Base-by-base conservation (phyloP, 2,797 vertebrate genomes). In the Varecia variegata region DNA sequence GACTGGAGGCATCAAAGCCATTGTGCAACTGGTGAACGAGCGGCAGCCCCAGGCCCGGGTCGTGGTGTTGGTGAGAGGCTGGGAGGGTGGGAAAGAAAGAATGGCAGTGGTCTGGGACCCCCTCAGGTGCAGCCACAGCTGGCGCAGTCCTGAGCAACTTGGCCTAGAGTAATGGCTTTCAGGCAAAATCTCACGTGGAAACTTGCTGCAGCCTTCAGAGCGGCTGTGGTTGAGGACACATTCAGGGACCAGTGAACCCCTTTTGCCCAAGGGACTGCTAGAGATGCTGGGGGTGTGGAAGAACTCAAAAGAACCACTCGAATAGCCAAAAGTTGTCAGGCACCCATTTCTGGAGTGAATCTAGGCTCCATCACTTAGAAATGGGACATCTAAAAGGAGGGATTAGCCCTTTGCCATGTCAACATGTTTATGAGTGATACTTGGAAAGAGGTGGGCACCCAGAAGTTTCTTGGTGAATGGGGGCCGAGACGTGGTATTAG, bases 1-100 rank as follows among this genome's bases (percentile, higher is more conserved):
- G 97, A 98, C 98, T 60, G 99, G 98, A 9, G 99, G 99, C 67
- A 99, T 99, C 96, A 98, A 99, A 98, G 99, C 99, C 65, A 99
- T 99, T 32, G 97, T 99, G 95, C 98, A 98, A 40, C 98, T 99
- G 93, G 98, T 99, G 97, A 98, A 99, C 95, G 98, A 99, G 97
- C 99, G 99, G 97, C 99, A 99, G 35, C 99, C 99, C 3, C 98
- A 99, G 89, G 98, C 99, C 58, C 98, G 98, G 15, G 99, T 99
- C 27, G 98, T 99, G 54, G 98, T 99, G 65, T 98, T 99, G 97
- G 99, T 99, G 98, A 97, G 99, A 15, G n/a, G 12, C 5, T 14
- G 40, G 11, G 30, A 32, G 27, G 30, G 20, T 1, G 4, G 30
- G 12, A 17, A 40, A 54, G 3, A 35, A 62, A 81, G 35, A n/a